Evolutionary conservation across 2,888 invertebrate species (phyloP), one percentile per base, ranked within the genome.

Genomic region (Ectropis crepuscularia): DNA sequence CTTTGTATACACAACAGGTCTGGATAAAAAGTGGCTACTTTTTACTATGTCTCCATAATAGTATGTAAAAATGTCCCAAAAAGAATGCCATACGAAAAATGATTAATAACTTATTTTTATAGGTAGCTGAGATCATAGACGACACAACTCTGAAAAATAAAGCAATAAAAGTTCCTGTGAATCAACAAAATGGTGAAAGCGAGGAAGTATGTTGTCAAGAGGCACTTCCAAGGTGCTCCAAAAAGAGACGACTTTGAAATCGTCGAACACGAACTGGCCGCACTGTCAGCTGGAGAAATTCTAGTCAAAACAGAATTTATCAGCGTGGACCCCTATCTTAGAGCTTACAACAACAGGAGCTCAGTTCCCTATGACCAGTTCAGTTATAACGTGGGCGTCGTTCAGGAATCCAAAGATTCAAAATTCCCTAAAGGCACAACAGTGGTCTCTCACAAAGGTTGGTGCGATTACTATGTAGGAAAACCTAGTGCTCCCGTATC

Each of bases 381-480:
- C 58, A 74, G 81, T 4, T 77, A 43, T 49, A 79, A 82, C 70
- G 78, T 86, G 0, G 86, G 80, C 37, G 42, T 77, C 74, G 94
- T 96, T 6, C 79, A 94, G 57, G 94, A 95, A 68, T 95, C 95
- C 11, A 95, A 94, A 73, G 91, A 95, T 78, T 71, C 89, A 0
- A 81, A 93, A 0, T 96, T 85, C 78, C 94, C 95, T 94, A 8
- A n/a, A 42, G 95, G 95, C 0, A 91, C 91, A 55, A 85, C 92
- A 74, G 89, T 96, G 6, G 86, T 95, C 0, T 94, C 94, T 6
- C 86, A 93, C 71, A 90, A 94, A 63, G 80, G 80, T 6, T 79
- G 80, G 80, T 68, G 69, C 37, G 75, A 76, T 55, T 74, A 78
- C 50, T 69, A 64, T 46, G 62, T 80, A 42, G 58, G 47, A 6